Percentiles rank a stretch among this genome's conserved stretches.
Evolutionary conservation across 2,113 vertebrate species (phyloP).

Genomic region (Indicator maculatus): DNA sequence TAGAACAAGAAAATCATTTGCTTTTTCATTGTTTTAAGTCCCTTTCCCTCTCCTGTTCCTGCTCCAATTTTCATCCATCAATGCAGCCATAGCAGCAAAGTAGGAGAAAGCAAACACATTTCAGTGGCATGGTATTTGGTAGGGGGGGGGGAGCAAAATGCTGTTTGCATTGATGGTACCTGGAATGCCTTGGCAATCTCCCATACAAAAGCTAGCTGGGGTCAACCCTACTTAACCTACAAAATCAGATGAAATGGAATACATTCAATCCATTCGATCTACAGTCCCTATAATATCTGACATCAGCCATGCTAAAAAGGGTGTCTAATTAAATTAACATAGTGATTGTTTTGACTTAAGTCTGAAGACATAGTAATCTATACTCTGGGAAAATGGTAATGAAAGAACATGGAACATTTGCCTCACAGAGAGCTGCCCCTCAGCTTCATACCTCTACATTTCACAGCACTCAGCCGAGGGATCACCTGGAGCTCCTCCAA

Average conservation of each 20-base stretch:
- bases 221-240: constrained; percentile 29
- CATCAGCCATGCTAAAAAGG: constrained; percentile 6
- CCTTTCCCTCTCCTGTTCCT: neutral
- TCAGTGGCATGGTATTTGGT: neutral
- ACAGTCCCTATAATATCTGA: constrained; percentile 11
- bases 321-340: constrained; percentile 23
- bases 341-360: neutral
- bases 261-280: neutral
- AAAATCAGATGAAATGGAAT: constrained; percentile 5
- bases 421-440: accelerated
- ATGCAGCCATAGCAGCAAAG: neutral
- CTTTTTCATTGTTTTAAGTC: neutral
- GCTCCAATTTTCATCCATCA: neutral
- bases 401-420: neutral
- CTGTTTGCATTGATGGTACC: neutral
- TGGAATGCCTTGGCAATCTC: constrained; percentile 8
- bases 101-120: neutral
- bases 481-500: neutral
- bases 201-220: neutral
- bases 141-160: accelerated
- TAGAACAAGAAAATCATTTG: neutral
- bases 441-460: neutral
- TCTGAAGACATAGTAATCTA: neutral
- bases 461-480: neutral
- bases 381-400: neutral